Conservation (phyloP, 2,113 vertebrate species). For the Clarias batrachus region DNA sequence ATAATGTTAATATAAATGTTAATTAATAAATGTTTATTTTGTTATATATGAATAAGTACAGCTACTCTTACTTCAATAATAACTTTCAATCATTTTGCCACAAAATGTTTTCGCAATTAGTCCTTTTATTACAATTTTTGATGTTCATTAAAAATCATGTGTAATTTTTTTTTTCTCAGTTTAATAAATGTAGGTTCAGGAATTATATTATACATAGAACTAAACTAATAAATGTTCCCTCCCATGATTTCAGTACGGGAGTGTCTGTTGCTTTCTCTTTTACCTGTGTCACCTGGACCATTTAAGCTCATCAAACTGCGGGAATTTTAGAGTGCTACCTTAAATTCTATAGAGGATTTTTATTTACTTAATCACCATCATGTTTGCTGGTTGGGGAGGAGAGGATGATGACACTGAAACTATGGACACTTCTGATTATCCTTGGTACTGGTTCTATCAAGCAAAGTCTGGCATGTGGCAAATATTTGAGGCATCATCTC, state of each 20-base stretch:
- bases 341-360: not conserved
- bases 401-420: constrained; percentile 57
- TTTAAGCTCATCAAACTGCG: not conserved
- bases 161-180: too few relatives aligned
- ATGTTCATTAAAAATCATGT: too few relatives aligned
- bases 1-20: too few relatives aligned
- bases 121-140: too few relatives aligned
- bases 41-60: too few relatives aligned
- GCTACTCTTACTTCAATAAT: too few relatives aligned
- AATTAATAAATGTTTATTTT: too few relatives aligned
- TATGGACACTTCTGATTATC: constrained; percentile 82
- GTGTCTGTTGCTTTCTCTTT: not conserved
- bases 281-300: not conserved
- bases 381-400: not conserved
- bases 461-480: constrained; percentile 86
- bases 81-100: too few relatives aligned
- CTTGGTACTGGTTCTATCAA: constrained; percentile 84
- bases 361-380: not conserved
- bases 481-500: constrained; percentile 79
- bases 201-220: too few relatives aligned
- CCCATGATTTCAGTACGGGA: constrained; percentile 8
- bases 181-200: too few relatives aligned
- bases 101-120: too few relatives aligned
- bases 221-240: constrained; percentile 1
- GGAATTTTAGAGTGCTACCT: not conserved